Evolutionary conservation across 92 coral and sea anemone genomes (phyloP).

Genomic region (Pocillopora meandrina): DNA sequence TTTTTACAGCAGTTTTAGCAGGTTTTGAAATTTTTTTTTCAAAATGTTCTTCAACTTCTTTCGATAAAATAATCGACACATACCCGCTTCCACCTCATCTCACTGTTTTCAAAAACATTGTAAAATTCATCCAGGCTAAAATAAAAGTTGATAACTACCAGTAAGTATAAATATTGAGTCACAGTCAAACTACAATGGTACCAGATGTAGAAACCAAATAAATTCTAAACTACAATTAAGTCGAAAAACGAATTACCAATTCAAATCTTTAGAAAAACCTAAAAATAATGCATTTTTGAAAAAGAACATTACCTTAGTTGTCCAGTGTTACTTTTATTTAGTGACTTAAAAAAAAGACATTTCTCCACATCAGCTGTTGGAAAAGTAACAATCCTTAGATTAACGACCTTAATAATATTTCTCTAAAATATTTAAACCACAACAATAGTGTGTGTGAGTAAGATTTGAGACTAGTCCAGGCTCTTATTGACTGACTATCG

Average conservation of each 20-base stretch:
- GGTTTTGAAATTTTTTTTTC: not conserved
- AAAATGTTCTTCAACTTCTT: not conserved
- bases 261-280: too few relatives aligned
- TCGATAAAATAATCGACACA: not conserved
- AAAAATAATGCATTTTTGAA: too few relatives aligned
- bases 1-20: not conserved
- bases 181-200: too few relatives aligned
- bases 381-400: not conserved
- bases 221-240: too few relatives aligned
- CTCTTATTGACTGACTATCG: not conserved
- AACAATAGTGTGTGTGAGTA: too few relatives aligned
- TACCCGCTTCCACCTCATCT: conserved; percentile 87
- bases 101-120: conserved; percentile 76
- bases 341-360: conserved; percentile 76
- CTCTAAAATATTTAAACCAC: too few relatives aligned
- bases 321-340: conserved; percentile 60
- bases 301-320: conserved; percentile 54
- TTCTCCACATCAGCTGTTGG: conserved; percentile 74
- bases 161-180: not conserved
- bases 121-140: conserved; percentile 83
- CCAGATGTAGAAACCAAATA: too few relatives aligned
- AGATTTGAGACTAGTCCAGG: too few relatives aligned
- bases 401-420: not conserved
- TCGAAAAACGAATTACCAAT: too few relatives aligned
- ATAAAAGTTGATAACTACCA: not conserved